phyloP scores from a whole-genome alignment of 1,140 invertebrate species.

The Epicauta chinensis region DNA sequence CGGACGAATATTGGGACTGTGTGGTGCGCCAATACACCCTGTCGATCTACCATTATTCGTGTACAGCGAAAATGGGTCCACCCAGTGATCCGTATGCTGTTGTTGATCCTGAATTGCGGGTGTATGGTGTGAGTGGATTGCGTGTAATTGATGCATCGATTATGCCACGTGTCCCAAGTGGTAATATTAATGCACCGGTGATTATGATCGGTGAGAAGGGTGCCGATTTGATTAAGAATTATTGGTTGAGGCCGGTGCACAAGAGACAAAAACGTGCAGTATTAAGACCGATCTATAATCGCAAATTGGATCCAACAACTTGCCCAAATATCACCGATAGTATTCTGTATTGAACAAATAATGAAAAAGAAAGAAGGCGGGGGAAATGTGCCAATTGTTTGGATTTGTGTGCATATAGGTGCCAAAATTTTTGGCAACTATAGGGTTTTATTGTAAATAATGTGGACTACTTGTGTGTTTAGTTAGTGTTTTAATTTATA shows the following conservation, averaged over 20 bases:
- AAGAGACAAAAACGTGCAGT: conserved; percentile 35
- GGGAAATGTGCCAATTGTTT: too few relatives aligned
- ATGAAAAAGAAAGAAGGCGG: too few relatives aligned
- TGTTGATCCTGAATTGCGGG: conserved; percentile 70
- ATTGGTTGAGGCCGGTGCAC: conserved; percentile 50
- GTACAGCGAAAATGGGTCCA: conserved; percentile 82
- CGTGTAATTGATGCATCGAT: conserved; percentile 76
- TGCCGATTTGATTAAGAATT: conserved; percentile 74
- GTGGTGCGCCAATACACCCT: conserved; percentile 72
- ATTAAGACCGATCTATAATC: too few relatives aligned
- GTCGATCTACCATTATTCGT: conserved; percentile 82
- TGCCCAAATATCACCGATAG: too few relatives aligned
- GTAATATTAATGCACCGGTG: conserved; percentile 78
- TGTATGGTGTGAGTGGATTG: conserved; percentile 67
- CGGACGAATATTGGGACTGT: conserved; percentile 82
- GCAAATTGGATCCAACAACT: too few relatives aligned
- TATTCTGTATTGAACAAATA: too few relatives aligned
- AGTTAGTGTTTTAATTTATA: too few relatives aligned
- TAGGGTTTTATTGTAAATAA: too few relatives aligned
- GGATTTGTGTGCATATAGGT: too few relatives aligned
- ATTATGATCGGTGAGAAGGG: conserved; percentile 94
- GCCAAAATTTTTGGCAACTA: too few relatives aligned
- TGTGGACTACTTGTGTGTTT: too few relatives aligned
- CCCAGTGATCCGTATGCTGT: conserved; percentile 68
- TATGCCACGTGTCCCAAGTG: conserved; percentile 74